phyloP scores from a whole-genome alignment of 2,797 vertebrate genomes.

The Tamandua tetradactyla region DNA sequence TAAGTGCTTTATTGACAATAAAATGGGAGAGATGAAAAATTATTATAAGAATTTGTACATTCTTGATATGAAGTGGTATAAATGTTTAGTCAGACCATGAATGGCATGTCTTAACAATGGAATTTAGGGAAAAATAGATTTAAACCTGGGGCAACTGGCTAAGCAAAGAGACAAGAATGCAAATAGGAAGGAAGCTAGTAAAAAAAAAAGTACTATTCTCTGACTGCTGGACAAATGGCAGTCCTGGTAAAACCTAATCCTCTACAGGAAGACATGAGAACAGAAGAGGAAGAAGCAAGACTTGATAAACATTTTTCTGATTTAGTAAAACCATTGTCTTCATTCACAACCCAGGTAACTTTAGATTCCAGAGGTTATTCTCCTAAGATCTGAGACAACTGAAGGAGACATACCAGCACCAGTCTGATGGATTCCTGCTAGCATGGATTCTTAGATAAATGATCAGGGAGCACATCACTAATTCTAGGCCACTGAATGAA shows the following conservation, averaged over 20 bases:
- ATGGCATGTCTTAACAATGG: neutral
- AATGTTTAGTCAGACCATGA: neutral
- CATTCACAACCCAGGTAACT: neutral
- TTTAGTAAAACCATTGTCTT: neutral
- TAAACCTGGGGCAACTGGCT: neutral
- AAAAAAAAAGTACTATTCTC: neutral
- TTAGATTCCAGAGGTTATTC: neutral
- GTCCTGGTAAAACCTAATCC: neutral
- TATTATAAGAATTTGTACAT: neutral
- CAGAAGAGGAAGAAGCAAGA: neutral
- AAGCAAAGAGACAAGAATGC: neutral
- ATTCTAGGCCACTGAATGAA: neutral
- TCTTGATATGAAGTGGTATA: neutral
- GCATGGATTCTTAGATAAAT: neutral
- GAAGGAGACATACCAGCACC: neutral
- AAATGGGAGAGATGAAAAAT: neutral
- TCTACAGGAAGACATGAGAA: neutral
- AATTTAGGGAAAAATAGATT: neutral
- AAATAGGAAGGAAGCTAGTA: neutral
- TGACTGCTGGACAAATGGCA: neutral
- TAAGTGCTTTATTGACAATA: neutral
- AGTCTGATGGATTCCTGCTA: neutral
- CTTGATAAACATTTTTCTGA: neutral
- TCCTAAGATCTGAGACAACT: neutral
- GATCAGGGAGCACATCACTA: neutral